These are phyloP conservation scores for Trematocara nigrifrons DNA, from an alignment of 2,113 vertebrate species.

Conservation along the genomic window DNA sequence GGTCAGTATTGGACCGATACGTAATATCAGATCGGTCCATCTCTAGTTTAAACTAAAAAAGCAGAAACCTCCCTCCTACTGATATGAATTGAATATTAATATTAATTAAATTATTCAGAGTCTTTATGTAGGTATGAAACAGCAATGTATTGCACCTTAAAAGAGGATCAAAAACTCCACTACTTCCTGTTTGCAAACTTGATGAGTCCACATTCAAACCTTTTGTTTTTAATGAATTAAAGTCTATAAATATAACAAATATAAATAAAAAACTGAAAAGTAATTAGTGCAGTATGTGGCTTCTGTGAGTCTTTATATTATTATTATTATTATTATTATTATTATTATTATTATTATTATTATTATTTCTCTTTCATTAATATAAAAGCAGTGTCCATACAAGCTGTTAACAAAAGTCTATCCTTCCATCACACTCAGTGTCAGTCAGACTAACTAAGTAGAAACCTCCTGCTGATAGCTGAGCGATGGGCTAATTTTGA, in stretches of 20 bases:
- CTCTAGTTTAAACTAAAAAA: no score
- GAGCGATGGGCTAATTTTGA: neutral
- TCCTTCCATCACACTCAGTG: neutral
- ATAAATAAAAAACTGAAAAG: neutral
- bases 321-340: no score
- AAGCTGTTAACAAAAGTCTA: neutral
- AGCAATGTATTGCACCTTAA: neutral
- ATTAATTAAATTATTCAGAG: neutral
- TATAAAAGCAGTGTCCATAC: neutral
- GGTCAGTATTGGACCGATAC: fast-evolving
- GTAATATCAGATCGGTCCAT: no score
- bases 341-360: neutral
- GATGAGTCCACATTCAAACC: neutral
- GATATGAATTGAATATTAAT: fast-evolving
- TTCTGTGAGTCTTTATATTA: neutral
- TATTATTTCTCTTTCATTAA: neutral
- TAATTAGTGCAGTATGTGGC: neutral
- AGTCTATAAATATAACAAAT: neutral
- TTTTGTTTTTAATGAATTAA: neutral
- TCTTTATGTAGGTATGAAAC: neutral
- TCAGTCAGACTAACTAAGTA: neutral
- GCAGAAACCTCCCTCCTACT: no score
- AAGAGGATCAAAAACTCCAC: neutral
- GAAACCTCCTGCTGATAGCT: neutral
- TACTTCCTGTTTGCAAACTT: neutral